These are phyloP conservation scores for Protodeltote pygarga DNA, from an alignment of 2,888 invertebrate species.

Conservation along the genomic window DNA sequence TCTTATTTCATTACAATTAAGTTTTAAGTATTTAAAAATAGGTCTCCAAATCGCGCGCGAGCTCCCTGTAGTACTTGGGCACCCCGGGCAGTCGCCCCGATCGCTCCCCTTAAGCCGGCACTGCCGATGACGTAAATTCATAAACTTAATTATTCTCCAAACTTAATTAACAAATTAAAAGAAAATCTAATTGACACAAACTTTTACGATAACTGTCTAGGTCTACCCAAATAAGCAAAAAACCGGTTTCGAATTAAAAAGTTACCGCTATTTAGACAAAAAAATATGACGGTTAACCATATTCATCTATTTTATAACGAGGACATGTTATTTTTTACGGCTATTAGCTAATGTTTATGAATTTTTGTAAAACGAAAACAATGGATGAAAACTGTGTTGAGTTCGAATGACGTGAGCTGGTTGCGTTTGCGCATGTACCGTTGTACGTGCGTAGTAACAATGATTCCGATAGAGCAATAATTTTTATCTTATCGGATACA, in stretches of 20 bases:
- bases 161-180: constrained; percentile 45
- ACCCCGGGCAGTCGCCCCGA: no score
- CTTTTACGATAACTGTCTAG: constrained; percentile 49
- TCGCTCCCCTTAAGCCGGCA: no score
- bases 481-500: constrained; percentile 56
- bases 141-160: constrained; percentile 17
- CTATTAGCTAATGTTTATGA: constrained; percentile 44
- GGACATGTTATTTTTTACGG: constrained; percentile 44
- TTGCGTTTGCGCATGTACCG: constrained; percentile 47
- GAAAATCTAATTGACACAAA: constrained; percentile 53
- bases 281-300: constrained; percentile 31
- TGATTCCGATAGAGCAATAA: constrained; percentile 51
- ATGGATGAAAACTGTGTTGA: constrained; percentile 40
- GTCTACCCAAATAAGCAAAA: constrained; percentile 49
- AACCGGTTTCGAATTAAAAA: constrained; percentile 57
- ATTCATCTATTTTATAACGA: constrained; percentile 41
- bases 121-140: constrained; percentile 15
- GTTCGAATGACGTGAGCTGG: constrained; percentile 33
- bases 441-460: constrained; percentile 52
- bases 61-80: no score
- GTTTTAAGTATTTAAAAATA: no score
- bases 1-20: no score
- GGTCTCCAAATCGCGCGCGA: no score
- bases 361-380: constrained; percentile 49
- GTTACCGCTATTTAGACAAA: constrained; percentile 48